Evolutionary conservation across 1,140 invertebrate genomes (phyloP), one percentile per base, ranked within the genome.

Genomic region (Panagrolaimus sp.): DNA sequence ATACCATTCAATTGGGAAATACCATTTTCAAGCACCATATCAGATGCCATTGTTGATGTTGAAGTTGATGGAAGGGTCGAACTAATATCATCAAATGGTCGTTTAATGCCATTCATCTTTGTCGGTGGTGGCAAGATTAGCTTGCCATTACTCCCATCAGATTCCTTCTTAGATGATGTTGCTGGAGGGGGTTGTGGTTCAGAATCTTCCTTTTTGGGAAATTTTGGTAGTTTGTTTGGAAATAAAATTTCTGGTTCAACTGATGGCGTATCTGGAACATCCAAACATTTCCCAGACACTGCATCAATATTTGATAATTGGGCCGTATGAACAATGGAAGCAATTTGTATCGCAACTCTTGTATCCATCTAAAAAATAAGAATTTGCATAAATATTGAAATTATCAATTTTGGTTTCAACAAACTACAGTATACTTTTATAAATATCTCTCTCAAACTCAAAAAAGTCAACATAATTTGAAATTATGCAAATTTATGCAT

Each of bases 291-390:
- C 10, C 52, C 52, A 3, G 52, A 26, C 7, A 38, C 32, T 21
- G 21, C 52, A 21, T 58, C 52, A 17, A 58, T 17, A 21, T 58
- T 58, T 21, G 21, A 58, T 5, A 26, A n/a, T 58, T 58, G 52
- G 14, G 21, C 21, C 10, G 14, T 26, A 28, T 58, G 52, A 21
- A 58, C 21, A 10, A 58, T 26, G 12, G 52, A 58, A 12, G 52
- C 28, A n/a, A 58, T 58, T 28, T 26, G 52, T 0, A 28, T 28
- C 3, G 52, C 52, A 14, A 28, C 52, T 52, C 48, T 73, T 70
- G 43, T 63, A 63, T 14, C 72, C 64, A n/a, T 75, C 47, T 14
- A 65, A 63, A 21, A 75, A 21, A 45, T 12, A 46, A 58, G 17
- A 21, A 21, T 14, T 12, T 58, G 10, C 14, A 58, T 26, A 58